phyloP scores from a whole-genome alignment of 1,140 invertebrate species.

The Panulirus ornatus region DNA sequence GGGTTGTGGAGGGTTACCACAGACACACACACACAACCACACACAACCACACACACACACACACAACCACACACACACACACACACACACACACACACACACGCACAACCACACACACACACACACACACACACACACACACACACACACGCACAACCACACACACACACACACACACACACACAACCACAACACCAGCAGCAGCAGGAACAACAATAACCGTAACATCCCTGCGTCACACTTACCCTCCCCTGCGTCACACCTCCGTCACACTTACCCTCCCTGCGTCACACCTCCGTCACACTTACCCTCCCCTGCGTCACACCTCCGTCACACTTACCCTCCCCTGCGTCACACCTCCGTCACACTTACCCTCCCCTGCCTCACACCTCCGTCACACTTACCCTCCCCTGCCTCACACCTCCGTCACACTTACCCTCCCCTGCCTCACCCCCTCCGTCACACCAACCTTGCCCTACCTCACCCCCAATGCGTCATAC shows the following conservation, averaged over 20 bases:
- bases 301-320: not conserved
- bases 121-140: not conserved
- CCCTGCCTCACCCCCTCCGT: not conserved
- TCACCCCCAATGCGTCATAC: not conserved
- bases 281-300: no score
- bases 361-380: no score
- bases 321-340: no score
- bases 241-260: not conserved
- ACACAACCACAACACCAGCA: no score
- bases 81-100: not conserved
- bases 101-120: not conserved
- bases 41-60: not conserved
- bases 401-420: no score
- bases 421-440: no score
- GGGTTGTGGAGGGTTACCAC: not conserved
- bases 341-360: no score
- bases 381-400: no score
- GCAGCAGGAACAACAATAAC: no score
- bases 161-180: no score
- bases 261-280: not conserved
- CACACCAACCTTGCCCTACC: not conserved
- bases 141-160: not conserved
- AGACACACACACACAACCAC: not conserved
- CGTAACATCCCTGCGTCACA: no score
- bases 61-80: not conserved